Evolutionary conservation across 2,113 vertebrate species (phyloP).

Genomic region (Scopus umbretta): DNA sequence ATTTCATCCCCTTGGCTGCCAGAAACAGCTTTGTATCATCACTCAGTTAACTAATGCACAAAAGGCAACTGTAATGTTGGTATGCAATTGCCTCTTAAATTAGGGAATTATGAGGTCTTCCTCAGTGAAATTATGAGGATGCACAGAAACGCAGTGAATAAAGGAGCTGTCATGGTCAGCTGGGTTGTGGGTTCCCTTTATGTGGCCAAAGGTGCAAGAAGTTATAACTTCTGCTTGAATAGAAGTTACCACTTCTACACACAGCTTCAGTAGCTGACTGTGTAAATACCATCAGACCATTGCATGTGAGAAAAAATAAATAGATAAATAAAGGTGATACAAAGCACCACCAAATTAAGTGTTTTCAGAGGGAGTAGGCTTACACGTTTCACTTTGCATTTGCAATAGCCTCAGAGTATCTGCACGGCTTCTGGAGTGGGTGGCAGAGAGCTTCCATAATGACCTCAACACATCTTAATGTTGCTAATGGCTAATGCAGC

Average conservation of each 20-base stretch:
- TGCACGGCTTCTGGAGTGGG: not conserved
- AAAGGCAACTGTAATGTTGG: not conserved
- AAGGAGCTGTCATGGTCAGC: not conserved
- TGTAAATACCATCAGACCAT: not conserved
- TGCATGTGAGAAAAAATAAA: fast-evolving
- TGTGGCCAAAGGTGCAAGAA: not conserved
- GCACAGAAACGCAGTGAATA: not conserved
- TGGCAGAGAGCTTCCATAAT: not conserved
- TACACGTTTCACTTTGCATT: not conserved
- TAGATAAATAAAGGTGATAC: not conserved
- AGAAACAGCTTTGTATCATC: conserved; percentile 26
- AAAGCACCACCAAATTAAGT: not conserved
- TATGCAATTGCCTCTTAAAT: not conserved
- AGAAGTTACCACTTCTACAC: not conserved
- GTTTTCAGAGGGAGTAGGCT: not conserved
- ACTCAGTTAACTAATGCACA: not conserved
- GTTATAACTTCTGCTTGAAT: not conserved
- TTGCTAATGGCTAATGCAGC: not conserved
- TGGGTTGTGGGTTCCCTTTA: not conserved
- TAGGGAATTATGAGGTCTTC: not conserved
- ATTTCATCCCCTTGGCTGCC: not conserved
- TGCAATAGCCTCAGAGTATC: not conserved
- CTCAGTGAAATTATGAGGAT: not conserved
- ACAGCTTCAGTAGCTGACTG: not conserved
- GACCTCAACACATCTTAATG: not conserved